A percentile compares a stretch with the other conserved stretches of the same genome.
Conservation (phyloP, 2,888 invertebrate species). For the Arge pagana region DNA sequence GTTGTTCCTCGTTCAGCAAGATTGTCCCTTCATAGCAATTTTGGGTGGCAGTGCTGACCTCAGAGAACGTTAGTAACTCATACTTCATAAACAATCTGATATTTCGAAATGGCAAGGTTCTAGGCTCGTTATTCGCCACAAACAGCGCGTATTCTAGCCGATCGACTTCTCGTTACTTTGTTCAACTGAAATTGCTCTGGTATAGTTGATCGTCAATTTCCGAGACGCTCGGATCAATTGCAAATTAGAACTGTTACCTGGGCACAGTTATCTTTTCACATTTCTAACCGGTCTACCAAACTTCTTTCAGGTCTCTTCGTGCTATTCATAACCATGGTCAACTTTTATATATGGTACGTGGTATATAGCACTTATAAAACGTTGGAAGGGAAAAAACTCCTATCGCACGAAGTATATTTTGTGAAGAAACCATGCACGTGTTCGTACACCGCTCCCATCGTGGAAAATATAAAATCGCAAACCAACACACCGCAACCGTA, state of each 20-base stretch:
- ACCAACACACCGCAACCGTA: constrained; percentile 10
- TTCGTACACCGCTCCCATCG: constrained; percentile 22
- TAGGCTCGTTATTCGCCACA: too few species aligned
- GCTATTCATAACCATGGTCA: constrained; percentile 39
- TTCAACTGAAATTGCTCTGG: too few species aligned
- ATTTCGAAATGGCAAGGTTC: neutral
- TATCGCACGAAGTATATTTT: constrained; percentile 50
- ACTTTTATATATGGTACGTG: constrained; percentile 55
- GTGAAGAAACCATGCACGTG: constrained; percentile 36
- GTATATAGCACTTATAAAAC: constrained; percentile 58
- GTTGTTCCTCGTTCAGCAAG: constrained; percentile 49
- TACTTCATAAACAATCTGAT: neutral
- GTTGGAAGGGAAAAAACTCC: constrained; percentile 51
- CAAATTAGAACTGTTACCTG: too few species aligned
- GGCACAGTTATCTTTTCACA: too few species aligned
- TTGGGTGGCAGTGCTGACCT: constrained; percentile 47
- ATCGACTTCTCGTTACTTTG: too few species aligned
- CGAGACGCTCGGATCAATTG: too few species aligned
- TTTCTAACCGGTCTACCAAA: neutral
- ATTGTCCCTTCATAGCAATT: constrained; percentile 48
- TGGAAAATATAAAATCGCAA: constrained; percentile 22
- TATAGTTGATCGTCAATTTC: too few species aligned
- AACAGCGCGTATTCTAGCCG: too few species aligned
- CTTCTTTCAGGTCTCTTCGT: constrained; percentile 14
- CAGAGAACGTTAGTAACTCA: constrained; percentile 43